phyloP scores from a whole-genome alignment of 2,797 vertebrate genomes.

The Poeciliopsis paucimaculata region DNA sequence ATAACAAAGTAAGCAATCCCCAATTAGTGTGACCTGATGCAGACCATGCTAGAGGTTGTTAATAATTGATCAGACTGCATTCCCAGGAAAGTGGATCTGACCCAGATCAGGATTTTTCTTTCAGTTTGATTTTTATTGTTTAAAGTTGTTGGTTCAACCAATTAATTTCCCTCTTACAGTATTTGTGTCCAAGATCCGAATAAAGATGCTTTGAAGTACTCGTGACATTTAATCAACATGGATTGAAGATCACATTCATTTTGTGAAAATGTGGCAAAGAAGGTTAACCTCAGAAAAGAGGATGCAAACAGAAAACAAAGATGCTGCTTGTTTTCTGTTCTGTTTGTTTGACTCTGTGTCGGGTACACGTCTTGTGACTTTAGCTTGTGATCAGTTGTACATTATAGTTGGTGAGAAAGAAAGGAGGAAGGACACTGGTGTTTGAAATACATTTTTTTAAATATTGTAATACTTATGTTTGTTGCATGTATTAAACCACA shows the following conservation, averaged over 20 bases:
- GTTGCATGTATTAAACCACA: neutral
- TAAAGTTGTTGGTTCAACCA: neutral
- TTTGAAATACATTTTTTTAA: neutral
- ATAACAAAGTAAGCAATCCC: constrained; percentile 60
- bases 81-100: constrained; percentile 24
- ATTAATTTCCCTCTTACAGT: neutral
- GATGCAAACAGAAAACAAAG: constrained; percentile 56
- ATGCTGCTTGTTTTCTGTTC: constrained; percentile 35
- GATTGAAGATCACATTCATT: constrained; percentile 30
- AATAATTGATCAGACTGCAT: constrained; percentile 61
- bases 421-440: neutral
- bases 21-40: constrained; percentile 53
- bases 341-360: constrained; percentile 43
- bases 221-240: constrained; percentile 14
- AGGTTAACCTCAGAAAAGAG: constrained; percentile 13
- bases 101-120: constrained; percentile 36
- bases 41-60: constrained; percentile 36
- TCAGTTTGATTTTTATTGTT: constrained; percentile 20
- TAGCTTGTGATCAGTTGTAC: constrained; percentile 66
- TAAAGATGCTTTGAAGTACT: neutral
- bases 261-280: constrained; percentile 23
- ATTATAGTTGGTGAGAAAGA: constrained; percentile 30
- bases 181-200: neutral
- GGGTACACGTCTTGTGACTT: constrained; percentile 69
- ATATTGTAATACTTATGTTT: neutral